Base-by-base conservation (phyloP, 2,797 vertebrate species). In the Tinamus major region DNA sequence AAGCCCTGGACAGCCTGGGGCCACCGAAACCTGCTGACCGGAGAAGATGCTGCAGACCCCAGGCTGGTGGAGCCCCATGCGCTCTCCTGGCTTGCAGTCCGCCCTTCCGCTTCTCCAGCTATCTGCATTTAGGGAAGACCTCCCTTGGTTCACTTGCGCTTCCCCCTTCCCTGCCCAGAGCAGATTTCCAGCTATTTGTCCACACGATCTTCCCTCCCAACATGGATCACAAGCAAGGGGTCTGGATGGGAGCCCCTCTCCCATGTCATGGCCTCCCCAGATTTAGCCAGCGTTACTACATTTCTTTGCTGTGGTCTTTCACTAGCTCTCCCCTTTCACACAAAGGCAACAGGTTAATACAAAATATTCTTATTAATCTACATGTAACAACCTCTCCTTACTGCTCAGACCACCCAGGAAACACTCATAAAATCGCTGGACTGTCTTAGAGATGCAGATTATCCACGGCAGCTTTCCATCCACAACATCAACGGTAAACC, bases 281-380 rank as follows among this genome's bases (percentile, higher is more conserved):
- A 79, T 79, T 81, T 91, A 76, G 41, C 61, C 53, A 77, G 77
- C 1, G 0, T 86, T 92, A 79, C 77, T 70, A 65, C 9, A 7
- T 5, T 65, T 67, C 92, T 95, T 93, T 87, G 64, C 82, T 95
- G 87, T 49, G 74, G 85, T 85, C 87, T 74, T 58, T 51, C 67
- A 64, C 18, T 61, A 46, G 70, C 46, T 48, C 16, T 48, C 67
- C 48, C 44, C 16, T 87, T 48, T 31, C 69, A 89, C 39, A 80
- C 49, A 41, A 35, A 33, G 84, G 53, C 74, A 89, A 79, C 15
- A 9, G 2, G 65, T 55, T 86, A 61, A 86, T 46, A 86, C 15
- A 86, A 53, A 91, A 90, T 92, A 46, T 2, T 3, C 44, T 49
- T 70, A 37, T 3, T 70, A 89, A 62, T 87, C 56, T 55, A 62